These are phyloP conservation scores for Planococcus citri DNA, from an alignment of 1,140 invertebrate species.

Conservation along the genomic window DNA sequence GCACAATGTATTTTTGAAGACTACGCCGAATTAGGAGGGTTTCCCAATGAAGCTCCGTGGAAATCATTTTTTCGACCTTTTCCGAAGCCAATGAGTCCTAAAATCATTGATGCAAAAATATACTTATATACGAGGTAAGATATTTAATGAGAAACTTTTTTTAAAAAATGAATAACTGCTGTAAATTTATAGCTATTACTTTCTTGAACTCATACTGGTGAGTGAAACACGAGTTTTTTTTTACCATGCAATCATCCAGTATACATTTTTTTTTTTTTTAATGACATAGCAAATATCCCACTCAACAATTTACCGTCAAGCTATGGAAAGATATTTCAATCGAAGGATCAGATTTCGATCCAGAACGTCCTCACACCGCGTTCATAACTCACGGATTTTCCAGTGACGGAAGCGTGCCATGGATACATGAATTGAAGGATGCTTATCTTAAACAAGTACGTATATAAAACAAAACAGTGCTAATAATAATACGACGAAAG, in stretches of 20 bases:
- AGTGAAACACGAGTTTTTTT: too few relatives aligned
- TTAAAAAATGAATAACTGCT: neutral
- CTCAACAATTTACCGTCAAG: slow-evolving; percentile 21
- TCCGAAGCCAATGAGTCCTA: slow-evolving; percentile 28
- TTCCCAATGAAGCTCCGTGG: slow-evolving; percentile 29
- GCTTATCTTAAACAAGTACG: slow-evolving; percentile 29
- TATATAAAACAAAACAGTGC: too few relatives aligned
- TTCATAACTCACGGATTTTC: slow-evolving; percentile 31
- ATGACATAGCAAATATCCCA: slow-evolving; percentile 23
- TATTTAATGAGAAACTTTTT: too few relatives aligned
- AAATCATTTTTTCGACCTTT: slow-evolving; percentile 28
- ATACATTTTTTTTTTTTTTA: neutral
- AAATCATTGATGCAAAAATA: slow-evolving; percentile 27
- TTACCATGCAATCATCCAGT: neutral
- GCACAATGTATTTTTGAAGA: slow-evolving; percentile 25
- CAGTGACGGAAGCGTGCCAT: slow-evolving; percentile 27
- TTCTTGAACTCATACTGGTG: too few relatives aligned
- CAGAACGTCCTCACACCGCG: slow-evolving; percentile 24
- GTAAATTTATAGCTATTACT: neutral
- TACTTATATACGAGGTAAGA: slow-evolving; percentile 29
- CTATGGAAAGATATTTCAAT: slow-evolving; percentile 28
- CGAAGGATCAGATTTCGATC: slow-evolving; percentile 27
- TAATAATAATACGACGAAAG: too few relatives aligned
- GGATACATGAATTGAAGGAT: slow-evolving; percentile 30
- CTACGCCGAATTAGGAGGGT: slow-evolving; percentile 31